A percentile compares a stretch with the other conserved stretches of the same genome.
phyloP scores from a whole-genome alignment of 2,797 vertebrate species.

The Menidia menidia region DNA sequence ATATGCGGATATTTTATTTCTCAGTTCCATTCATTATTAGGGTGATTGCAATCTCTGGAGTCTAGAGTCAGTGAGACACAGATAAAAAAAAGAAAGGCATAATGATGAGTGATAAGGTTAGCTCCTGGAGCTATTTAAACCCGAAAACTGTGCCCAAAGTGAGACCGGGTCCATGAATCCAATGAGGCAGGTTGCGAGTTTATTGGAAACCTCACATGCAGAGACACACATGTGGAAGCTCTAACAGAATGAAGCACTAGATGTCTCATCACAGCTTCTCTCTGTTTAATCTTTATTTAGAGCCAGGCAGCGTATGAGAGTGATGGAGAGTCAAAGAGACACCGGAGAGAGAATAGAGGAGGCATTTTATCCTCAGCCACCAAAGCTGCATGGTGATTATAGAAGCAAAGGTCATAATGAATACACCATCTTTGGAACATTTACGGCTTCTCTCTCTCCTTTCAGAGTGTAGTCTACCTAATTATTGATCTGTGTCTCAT shows the following conservation, averaged over 20 bases:
- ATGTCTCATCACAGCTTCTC: constrained; percentile 32
- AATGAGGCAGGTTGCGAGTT: constrained; percentile 28
- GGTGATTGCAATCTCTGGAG: constrained; percentile 61
- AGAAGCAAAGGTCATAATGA: constrained; percentile 59
- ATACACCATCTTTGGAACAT: constrained; percentile 54
- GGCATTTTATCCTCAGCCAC: constrained; percentile 52
- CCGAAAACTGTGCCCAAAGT: constrained; percentile 21
- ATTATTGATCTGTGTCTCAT: constrained; percentile 59
- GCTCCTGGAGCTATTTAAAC: constrained; percentile 54
- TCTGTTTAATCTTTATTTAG: constrained; percentile 50
- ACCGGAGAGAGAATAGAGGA: constrained; percentile 29
- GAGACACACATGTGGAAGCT: constrained; percentile 20
- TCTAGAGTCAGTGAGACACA: constrained; percentile 14
- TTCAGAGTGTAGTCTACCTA: constrained; percentile 50
- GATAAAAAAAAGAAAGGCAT: constrained; percentile 6
- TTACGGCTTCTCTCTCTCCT: constrained; percentile 41
- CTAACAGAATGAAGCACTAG: constrained; percentile 10
- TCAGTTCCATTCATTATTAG: constrained; percentile 55
- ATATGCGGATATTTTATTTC: constrained; percentile 59
- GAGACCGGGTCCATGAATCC: constrained; percentile 20
- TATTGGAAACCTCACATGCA: constrained; percentile 41
- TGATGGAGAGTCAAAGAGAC: constrained; percentile 26
- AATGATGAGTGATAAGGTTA: constrained; percentile 15
- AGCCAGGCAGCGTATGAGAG: constrained; percentile 19
- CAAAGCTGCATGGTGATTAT: constrained; percentile 56